These are phyloP conservation scores for Crenichthys baileyi DNA, from an alignment of 2,797 vertebrate genomes.

Conservation along the genomic window DNA sequence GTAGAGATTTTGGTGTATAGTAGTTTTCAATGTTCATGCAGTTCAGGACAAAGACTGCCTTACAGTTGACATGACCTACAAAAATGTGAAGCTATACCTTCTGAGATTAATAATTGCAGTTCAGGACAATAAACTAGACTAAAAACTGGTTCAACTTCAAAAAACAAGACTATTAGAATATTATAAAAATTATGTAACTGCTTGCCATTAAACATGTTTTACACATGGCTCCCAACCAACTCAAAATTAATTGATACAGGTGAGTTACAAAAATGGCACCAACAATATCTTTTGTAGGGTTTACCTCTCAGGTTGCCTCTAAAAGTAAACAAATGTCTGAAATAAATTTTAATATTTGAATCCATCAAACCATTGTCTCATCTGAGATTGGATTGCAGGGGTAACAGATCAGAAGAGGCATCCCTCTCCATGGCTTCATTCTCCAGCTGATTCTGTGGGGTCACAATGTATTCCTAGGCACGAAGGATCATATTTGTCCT, in stretches of 20 bases:
- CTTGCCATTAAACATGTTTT: neutral
- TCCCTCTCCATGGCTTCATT: neutral
- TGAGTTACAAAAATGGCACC: neutral
- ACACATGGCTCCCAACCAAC: neutral
- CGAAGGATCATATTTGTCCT: neutral
- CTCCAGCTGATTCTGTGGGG: neutral
- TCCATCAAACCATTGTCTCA: slow-evolving; percentile 2
- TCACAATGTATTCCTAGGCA: neutral
- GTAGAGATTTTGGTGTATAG: neutral
- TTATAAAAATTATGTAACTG: neutral
- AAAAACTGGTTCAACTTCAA: neutral
- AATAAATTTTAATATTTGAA: slow-evolving; percentile 3
- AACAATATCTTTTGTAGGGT: neutral
- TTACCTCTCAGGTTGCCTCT: neutral
- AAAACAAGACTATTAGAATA: neutral
- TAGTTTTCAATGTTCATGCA: neutral
- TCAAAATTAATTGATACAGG: neutral
- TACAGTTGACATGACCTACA: neutral
- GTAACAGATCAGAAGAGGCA: neutral
- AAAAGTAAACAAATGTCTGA: neutral
- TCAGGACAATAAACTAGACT: neutral
- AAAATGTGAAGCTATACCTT: neutral
- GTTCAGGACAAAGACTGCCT: neutral
- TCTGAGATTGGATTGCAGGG: neutral
- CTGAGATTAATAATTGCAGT: neutral